A percentile compares a stretch with the other conserved stretches of the same genome.
These are phyloP conservation scores for Opisthograptis luteolata DNA, from an alignment of 2,888 invertebrate species.

Conservation along the genomic window DNA sequence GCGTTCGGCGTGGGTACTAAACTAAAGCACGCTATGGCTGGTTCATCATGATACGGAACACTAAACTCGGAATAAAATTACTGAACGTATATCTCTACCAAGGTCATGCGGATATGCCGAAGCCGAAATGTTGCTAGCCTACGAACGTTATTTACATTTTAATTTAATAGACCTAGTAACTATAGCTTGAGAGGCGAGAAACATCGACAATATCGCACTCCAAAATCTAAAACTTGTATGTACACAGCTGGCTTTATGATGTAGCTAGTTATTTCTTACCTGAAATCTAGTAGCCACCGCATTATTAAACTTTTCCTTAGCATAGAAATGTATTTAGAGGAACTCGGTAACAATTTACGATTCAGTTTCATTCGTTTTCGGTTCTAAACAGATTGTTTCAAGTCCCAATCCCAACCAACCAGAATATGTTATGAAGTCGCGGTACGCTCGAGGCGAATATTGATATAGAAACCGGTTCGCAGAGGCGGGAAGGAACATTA, in stretches of 20 bases:
- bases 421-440: background rate
- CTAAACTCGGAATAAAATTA: conserved; percentile 72
- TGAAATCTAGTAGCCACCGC: too few relatives aligned
- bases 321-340: too few relatives aligned
- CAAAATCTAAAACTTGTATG: background rate
- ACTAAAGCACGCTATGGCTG: conserved; percentile 52
- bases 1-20: conserved; percentile 34
- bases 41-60: conserved; percentile 75
- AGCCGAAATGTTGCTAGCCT: conserved; percentile 62
- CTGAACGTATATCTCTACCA: conserved; percentile 61
- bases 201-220: background rate
- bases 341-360: too few relatives aligned
- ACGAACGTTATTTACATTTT: too few relatives aligned
- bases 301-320: too few relatives aligned
- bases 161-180: conserved; percentile 24
- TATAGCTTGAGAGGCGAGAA: background rate
- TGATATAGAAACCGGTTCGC: conserved; percentile 27
- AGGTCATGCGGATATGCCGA: conserved; percentile 76
- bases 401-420: background rate
- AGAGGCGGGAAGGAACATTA: conserved; percentile 34
- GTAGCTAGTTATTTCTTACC: too few relatives aligned
- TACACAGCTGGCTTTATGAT: background rate
- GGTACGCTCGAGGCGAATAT: conserved; percentile 23
- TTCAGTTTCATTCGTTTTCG: background rate
- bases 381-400: background rate